Evolutionary conservation across 2,797 vertebrate genomes (phyloP).

Genomic region (Tenualosa ilisha): DNA sequence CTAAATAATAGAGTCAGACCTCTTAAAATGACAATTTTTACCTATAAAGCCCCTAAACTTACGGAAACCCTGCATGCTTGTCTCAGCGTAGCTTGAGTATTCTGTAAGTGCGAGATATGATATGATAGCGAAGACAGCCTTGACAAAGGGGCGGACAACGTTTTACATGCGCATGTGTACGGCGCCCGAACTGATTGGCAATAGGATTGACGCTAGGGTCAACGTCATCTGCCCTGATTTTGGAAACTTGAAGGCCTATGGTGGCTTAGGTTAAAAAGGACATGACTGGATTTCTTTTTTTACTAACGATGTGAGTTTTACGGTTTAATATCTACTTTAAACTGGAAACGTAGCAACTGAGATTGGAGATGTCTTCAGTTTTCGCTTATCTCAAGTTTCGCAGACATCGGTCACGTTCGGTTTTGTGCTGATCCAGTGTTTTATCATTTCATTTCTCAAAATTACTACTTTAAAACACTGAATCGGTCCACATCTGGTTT

Average conservation of each 20-base stretch:
- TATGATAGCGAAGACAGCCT: slow-evolving; percentile 34
- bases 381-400: too few species aligned
- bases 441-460: too few species aligned
- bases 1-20: neutral
- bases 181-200: slow-evolving; percentile 42
- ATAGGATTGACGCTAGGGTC: slow-evolving; percentile 25
- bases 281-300: too few species aligned
- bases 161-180: slow-evolving; percentile 44
- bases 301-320: too few species aligned
- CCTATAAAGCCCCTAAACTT: slow-evolving; percentile 17
- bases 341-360: too few species aligned
- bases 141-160: slow-evolving; percentile 32
- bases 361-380: too few species aligned
- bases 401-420: too few species aligned
- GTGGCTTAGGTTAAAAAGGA: too few species aligned
- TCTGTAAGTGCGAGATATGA: slow-evolving; percentile 43
- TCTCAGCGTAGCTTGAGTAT: slow-evolving; percentile 44
- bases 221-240: slow-evolving; percentile 35
- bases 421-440: too few species aligned
- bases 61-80: slow-evolving; percentile 20
- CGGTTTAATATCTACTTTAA: too few species aligned
- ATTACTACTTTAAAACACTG: too few species aligned
- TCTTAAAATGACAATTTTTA: neutral
- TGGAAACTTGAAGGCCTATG: neutral
- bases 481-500: too few species aligned